Percentiles rank a stretch among this genome's conserved stretches.
phyloP scores from a whole-genome alignment of 2,113 vertebrate genomes.

The Seriola dumerili region DNA sequence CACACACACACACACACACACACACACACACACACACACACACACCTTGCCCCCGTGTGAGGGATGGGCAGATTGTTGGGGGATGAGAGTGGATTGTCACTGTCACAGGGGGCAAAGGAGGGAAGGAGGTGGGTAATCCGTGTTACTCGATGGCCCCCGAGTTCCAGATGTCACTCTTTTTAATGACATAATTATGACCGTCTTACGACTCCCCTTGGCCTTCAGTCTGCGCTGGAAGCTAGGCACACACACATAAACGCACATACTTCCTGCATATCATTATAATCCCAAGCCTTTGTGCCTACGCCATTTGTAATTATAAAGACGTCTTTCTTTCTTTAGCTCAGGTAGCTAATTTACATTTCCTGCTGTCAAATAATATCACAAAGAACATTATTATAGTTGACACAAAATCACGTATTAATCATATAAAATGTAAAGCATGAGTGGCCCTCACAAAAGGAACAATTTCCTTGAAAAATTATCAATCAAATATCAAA shows the following conservation, averaged over 20 bases:
- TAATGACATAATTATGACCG: conserved; percentile 75
- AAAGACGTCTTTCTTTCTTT: conserved; percentile 20
- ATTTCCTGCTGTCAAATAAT: conserved; percentile 26
- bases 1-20: conserved; percentile 6
- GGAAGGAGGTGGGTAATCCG: conserved; percentile 47
- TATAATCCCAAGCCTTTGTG: conserved; percentile 21
- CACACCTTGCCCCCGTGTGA: conserved; percentile 38
- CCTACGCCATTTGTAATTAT: conserved; percentile 28
- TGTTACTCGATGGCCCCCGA: conserved; percentile 66
- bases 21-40: not conserved
- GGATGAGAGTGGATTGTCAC: conserved; percentile 65
- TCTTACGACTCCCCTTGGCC: conserved; percentile 67
- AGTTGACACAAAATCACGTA: not conserved
- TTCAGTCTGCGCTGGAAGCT: conserved; percentile 47
- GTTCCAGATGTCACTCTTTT: conserved; percentile 79
- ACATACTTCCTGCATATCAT: conserved; percentile 30
- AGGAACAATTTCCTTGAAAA: conserved; percentile 45
- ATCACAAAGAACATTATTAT: conserved; percentile 7
- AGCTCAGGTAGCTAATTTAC: conserved; percentile 17
- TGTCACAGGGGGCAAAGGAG: conserved; percentile 68
- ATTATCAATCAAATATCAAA: conserved; percentile 73
- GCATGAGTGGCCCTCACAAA: conserved; percentile 25
- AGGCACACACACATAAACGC: conserved; percentile 36
- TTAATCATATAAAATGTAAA: conserved; percentile 26
- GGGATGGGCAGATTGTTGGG: conserved; percentile 67